Conservation (phyloP, 1,140 invertebrate species). For the Zaprionus kolodkinae region DNA sequence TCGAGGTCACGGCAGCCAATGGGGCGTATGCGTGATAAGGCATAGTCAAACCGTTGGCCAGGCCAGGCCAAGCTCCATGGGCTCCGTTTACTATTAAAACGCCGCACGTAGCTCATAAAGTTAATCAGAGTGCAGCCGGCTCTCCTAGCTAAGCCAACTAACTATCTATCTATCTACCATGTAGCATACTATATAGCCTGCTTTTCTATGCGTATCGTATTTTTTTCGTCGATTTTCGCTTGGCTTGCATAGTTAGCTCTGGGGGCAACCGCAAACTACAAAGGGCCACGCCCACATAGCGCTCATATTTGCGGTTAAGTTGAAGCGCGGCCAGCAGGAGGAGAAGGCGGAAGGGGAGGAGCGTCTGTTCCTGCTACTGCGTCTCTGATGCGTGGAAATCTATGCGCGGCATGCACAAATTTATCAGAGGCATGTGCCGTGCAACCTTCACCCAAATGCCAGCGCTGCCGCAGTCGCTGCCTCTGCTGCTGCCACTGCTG, state of each 20-base stretch:
- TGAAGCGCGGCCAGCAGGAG: conserved; percentile 28
- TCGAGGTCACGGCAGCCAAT: conserved; percentile 47
- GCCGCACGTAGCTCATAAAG: conserved; percentile 78
- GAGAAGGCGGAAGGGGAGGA: not conserved
- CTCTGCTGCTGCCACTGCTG: conserved; percentile 43
- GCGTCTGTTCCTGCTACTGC: not conserved
- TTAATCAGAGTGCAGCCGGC: conserved; percentile 66
- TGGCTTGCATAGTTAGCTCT: conserved; percentile 35
- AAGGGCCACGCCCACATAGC: conserved; percentile 63
- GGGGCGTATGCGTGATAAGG: conserved; percentile 65
- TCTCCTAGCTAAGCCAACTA: not conserved
- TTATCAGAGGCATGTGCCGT: conserved; percentile 71
- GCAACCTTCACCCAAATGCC: conserved; percentile 81
- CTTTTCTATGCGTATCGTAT: not conserved
- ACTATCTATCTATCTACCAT: not conserved
- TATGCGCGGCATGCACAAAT: conserved; percentile 80
- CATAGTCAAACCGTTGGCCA: conserved; percentile 19
- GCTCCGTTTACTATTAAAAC: conserved; percentile 64
- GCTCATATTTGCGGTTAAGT: conserved; percentile 61
- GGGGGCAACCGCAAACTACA: conserved; percentile 58
- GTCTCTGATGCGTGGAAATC: conserved; percentile 61
- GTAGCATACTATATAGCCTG: conserved; percentile 2
- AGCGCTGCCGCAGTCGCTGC: conserved; percentile 37
- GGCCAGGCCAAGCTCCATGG: not conserved
- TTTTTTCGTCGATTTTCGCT: conserved; percentile 27